Evolutionary conservation across 2,888 invertebrate genomes (phyloP).

Genomic region (Pyrocoelia pectoralis): DNA sequence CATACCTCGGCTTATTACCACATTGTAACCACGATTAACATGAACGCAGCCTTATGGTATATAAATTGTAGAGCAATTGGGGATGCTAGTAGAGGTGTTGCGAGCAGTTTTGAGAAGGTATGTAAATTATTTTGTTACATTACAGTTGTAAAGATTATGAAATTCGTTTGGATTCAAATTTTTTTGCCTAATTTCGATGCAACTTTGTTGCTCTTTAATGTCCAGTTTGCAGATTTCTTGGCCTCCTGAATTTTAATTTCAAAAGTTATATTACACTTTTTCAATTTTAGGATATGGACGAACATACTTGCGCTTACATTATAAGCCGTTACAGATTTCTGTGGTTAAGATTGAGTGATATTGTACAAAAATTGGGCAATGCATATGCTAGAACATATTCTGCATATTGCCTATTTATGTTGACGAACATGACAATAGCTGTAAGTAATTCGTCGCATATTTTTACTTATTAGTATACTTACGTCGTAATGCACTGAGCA

Average conservation of each 20-base stretch:
- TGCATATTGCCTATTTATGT: slow-evolving; percentile 72
- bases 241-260: too few species aligned
- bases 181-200: not conserved
- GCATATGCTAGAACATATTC: slow-evolving; percentile 74
- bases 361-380: slow-evolving; percentile 71
- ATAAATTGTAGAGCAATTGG: slow-evolving; percentile 74
- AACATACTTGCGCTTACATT: slow-evolving; percentile 65
- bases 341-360: slow-evolving; percentile 72
- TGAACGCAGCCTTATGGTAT: slow-evolving; percentile 77
- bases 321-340: slow-evolving; percentile 69
- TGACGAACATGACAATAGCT: slow-evolving; percentile 72
- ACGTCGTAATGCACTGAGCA: too few species aligned
- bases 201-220: too few species aligned
- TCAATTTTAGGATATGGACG: slow-evolving; percentile 63
- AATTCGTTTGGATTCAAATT: not conserved
- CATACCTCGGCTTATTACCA: slow-evolving; percentile 72
- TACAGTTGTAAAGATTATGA: not conserved
- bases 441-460: slow-evolving; percentile 48
- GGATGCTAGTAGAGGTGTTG: slow-evolving; percentile 62
- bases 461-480: too few species aligned
- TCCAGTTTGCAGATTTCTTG: too few species aligned
- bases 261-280: not conserved
- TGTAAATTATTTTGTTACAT: not conserved
- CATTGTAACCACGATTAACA: slow-evolving; percentile 75
- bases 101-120: slow-evolving; percentile 56